phyloP scores from a whole-genome alignment of 2,888 invertebrate species.

The Mythimna pallens region DNA sequence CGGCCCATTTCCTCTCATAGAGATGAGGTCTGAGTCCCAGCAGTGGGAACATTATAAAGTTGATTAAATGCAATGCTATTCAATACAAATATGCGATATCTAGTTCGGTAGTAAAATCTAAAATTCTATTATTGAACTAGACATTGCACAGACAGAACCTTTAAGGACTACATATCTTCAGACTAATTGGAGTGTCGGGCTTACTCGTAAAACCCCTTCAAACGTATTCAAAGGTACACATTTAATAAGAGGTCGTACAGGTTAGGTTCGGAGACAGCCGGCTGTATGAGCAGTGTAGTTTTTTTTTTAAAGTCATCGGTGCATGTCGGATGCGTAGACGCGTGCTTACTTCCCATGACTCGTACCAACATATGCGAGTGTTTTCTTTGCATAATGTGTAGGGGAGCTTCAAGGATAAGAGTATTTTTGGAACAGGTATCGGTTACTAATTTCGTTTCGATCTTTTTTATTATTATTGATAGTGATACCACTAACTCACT shows the following conservation, averaged over 20 bases:
- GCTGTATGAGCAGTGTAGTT: slow-evolving; percentile 14
- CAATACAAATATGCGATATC: too few relatives aligned
- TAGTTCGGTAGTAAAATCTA: too few relatives aligned
- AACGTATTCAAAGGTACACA: slow-evolving; percentile 10
- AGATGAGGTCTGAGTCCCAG: too few relatives aligned
- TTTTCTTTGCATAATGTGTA: slow-evolving; percentile 33
- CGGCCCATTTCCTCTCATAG: too few relatives aligned
- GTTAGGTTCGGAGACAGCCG: not conserved
- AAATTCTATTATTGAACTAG: not conserved
- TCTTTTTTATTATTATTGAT: too few relatives aligned
- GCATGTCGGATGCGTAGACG: slow-evolving; percentile 50
- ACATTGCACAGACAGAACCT: not conserved
- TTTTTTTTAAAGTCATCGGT: slow-evolving; percentile 25
- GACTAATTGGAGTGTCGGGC: slow-evolving; percentile 19
- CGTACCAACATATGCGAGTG: slow-evolving; percentile 32
- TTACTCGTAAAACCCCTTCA: not conserved
- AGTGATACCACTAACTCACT: too few relatives aligned
- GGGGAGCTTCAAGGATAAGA: slow-evolving; percentile 20
- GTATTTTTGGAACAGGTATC: slow-evolving; percentile 22
- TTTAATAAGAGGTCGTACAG: not conserved
- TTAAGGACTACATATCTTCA: slow-evolving; percentile 1
- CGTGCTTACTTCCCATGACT: slow-evolving; percentile 66
- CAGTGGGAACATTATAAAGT: too few relatives aligned
- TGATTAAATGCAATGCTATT: too few relatives aligned
- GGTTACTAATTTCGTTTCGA: slow-evolving; percentile 1